A percentile compares a stretch with the other conserved stretches of the same genome.
These are phyloP conservation scores for Xiphophorus hellerii DNA, from an alignment of 2,113 vertebrate species.

Conservation along the genomic window DNA sequence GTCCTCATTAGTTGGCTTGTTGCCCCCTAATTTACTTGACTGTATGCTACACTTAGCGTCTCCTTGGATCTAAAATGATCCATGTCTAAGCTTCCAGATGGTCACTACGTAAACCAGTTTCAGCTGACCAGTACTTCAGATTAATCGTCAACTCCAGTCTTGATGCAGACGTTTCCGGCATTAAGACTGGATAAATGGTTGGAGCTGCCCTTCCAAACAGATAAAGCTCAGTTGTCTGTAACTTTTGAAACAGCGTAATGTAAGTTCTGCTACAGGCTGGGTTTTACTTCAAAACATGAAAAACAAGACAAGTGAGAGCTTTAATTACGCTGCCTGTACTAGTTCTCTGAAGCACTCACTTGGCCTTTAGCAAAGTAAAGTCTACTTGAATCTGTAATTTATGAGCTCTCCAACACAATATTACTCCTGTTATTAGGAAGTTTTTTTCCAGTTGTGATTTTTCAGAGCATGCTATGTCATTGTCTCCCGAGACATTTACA, in stretches of 20 bases:
- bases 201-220: too few relatives aligned
- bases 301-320: constrained; percentile 24
- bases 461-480: not conserved
- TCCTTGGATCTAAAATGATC: not conserved
- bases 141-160: not conserved
- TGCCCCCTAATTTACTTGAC: not conserved
- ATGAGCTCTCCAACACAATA: constrained; percentile 12
- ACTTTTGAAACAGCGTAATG: not conserved
- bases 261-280: constrained; percentile 21
- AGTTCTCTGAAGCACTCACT: constrained; percentile 7
- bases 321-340: constrained; percentile 29
- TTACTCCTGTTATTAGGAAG: constrained; percentile 19
- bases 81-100: not conserved
- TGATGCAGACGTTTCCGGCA: not conserved
- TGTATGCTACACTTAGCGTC: too few relatives aligned
- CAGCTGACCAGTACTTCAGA: not conserved
- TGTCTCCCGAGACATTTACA: not conserved
- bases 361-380: constrained; percentile 31
- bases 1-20: not conserved
- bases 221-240: constrained; percentile 1
- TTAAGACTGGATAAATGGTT: too few relatives aligned
- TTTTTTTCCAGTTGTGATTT: constrained; percentile 3
- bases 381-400: constrained; percentile 51
- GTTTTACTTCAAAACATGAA: constrained; percentile 28
- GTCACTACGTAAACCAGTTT: not conserved